Evolutionary conservation across 2,797 vertebrate genomes (phyloP), one percentile per base, ranked within the genome.

Genomic region (Myiothlypis chrysogaster): DNA sequence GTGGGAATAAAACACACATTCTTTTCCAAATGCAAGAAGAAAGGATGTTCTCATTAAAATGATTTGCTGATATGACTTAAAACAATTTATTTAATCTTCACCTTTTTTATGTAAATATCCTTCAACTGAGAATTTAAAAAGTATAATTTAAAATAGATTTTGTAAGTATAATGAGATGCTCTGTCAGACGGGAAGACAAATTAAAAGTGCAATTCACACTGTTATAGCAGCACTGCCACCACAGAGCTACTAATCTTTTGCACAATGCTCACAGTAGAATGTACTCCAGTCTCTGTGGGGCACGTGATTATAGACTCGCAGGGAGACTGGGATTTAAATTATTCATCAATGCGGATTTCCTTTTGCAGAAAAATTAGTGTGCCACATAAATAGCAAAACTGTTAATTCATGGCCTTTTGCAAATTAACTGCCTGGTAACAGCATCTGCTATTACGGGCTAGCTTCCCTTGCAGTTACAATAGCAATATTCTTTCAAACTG

Each of bases 11-110:
- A 96, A 93, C 41, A 14, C 34, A 82, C 83, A 82, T 95, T 93
- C 84, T 78, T 87, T 84, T 94, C 93, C 83, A 96, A 96, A 96
- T 39, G 50, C 56, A 88, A 87, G 69, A 93, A 92, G 80, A 97
- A 97, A 83, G 64, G 30, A 64, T 23, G 5, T 59, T 68, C 90
- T 96, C 89, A 95, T 96, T 96, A 96, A 98, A 96, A 97, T 95
- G 55, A 97, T 96, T 96, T 95, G 86, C 91, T 94, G 87, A 95
- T 97, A 90, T 43, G 83, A 97, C 87, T 97, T 97, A 96, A 97
- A 97, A 95, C 95, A 92, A 96, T 97, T 97, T 98, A 97, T 97
- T 98, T 98, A 97, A 97, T 98, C 95, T 97, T 97, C 71, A 93
- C 93, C 95, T 96, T 97, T 95, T 97, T 96, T 73, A 95, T 97